A percentile compares a stretch with the other conserved stretches of the same genome.
Evolutionary conservation across 1,140 invertebrate genomes (phyloP).

Genomic region (Pachypeltis micranthus): DNA sequence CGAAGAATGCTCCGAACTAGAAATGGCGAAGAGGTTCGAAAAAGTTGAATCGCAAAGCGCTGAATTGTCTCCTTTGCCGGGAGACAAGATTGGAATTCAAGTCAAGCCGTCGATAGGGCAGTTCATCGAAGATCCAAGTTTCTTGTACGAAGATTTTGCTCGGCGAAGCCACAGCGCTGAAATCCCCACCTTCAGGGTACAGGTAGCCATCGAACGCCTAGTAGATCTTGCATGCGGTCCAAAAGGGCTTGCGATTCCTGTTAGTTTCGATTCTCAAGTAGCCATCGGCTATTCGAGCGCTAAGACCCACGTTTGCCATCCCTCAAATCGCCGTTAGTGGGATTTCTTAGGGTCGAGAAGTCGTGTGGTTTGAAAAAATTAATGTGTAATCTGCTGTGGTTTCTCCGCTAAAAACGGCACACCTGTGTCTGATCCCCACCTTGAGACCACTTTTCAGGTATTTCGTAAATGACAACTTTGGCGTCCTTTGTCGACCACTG

Average conservation of each 20-base stretch:
- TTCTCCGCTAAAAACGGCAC: too few species aligned
- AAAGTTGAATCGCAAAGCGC: conserved; percentile 61
- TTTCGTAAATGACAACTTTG: too few species aligned
- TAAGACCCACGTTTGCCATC: too few species aligned
- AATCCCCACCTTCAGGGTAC: conserved; percentile 67
- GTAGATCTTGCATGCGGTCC: background rate
- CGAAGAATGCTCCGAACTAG: conserved; percentile 59
- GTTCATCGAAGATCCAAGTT: conserved; percentile 64
- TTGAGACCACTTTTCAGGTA: too few species aligned
- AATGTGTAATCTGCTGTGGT: too few species aligned
- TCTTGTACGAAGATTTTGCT: conserved; percentile 73
- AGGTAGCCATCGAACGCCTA: conserved; percentile 29
- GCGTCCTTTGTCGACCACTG: too few species aligned
- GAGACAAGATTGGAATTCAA: conserved; percentile 33
- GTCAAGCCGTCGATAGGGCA: conserved; percentile 50
- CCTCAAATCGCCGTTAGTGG: too few species aligned
- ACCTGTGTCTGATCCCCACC: too few species aligned
- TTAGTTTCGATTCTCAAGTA: too few species aligned
- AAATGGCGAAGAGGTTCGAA: conserved; percentile 59
- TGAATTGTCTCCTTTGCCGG: conserved; percentile 45
- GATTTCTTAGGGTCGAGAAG: too few species aligned
- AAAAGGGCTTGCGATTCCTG: background rate
- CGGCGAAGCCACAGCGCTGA: conserved; percentile 51
- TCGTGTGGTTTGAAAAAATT: too few species aligned
- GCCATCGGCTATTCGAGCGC: too few species aligned